Evolutionary conservation across 2,888 invertebrate species (phyloP).

Genomic region (Epiblema foenella): DNA sequence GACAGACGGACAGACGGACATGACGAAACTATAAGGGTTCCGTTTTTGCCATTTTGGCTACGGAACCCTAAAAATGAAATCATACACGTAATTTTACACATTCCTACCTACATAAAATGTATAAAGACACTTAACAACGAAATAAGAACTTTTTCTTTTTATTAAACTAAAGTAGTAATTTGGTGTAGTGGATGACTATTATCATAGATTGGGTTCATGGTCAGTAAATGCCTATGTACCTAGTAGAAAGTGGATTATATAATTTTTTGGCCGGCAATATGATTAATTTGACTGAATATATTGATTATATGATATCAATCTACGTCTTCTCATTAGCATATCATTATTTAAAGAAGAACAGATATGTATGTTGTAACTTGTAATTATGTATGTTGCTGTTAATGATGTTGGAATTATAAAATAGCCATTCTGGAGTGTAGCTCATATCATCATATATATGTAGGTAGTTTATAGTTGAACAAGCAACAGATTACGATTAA

Average conservation of each 20-base stretch:
- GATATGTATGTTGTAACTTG: neutral
- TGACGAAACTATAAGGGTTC: no score
- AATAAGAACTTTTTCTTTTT: neutral
- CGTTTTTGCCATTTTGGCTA: no score
- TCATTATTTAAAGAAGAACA: conserved; percentile 1
- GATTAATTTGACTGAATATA: conserved; percentile 21
- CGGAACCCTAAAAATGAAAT: no score
- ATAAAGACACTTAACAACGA: neutral
- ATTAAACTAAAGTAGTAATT: neutral
- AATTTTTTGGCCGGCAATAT: conserved; percentile 13
- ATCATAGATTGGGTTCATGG: neutral
- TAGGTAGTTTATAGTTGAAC: no score
- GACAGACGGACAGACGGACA: no score
- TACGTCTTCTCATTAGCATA: conserved; percentile 26
- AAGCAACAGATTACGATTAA: no score
- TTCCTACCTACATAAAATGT: no score
- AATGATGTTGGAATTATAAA: neutral
- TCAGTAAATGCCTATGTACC: neutral
- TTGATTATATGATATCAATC: conserved; percentile 29
- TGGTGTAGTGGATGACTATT: neutral
- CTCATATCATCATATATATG: no score
- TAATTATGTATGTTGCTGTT: conserved; percentile 13
- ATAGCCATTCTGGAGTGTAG: neutral
- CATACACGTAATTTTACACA: no score
- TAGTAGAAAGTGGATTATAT: conserved; percentile 26